Evolutionary conservation across 2,113 vertebrate species (phyloP), one percentile per base, ranked within the genome.

Genomic region (Osmerus mordax): DNA sequence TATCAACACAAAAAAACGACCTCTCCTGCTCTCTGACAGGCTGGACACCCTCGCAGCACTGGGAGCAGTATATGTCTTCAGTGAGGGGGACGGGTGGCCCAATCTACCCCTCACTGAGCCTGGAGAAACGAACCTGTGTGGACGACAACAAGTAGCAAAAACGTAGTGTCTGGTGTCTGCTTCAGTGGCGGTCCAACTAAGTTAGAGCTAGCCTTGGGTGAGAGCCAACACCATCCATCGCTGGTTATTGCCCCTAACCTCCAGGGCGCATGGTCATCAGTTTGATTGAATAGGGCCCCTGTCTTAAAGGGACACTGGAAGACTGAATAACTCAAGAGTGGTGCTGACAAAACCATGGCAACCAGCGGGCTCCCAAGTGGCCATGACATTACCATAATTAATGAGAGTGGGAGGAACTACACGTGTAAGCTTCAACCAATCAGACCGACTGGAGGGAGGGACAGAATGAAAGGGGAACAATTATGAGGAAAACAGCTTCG

Each of bases 261-360:
- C 25, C 25, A 21, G 60, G 29, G 29, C 23, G 25, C 4, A 28
- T 62, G 23, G 58, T 11, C 23, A 60, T 25, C 19, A 18, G 61
- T 12, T 63, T 4, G 1, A 63, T 63, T 9, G 28, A 63, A 65
- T 16, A 65, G 6, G 36, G 8, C 63, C 32, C 32, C 36, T 16
- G 36, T 11, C 16, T 41, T 2, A n/a, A 32, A 41, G 32, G 36
- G 29, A 13, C 9, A 47, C 32, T 36, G 32, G 7, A 36, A 36
- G 25, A 28, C 3, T 28, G 25, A 28, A 28, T 28, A 36, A 36
- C 32, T 36, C 4, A 36, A 36, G 32, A 36, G 32, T 55, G 60
- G 15, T 65, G 52, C 70, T 72, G 28, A 65, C 51, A n/a, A 36
- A 12, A 19, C 60, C 61, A 36, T 55, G 52, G n/a, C 51, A 62